Conservation (phyloP, 2,113 vertebrate genomes). For the Catagonus wagneri region DNA sequence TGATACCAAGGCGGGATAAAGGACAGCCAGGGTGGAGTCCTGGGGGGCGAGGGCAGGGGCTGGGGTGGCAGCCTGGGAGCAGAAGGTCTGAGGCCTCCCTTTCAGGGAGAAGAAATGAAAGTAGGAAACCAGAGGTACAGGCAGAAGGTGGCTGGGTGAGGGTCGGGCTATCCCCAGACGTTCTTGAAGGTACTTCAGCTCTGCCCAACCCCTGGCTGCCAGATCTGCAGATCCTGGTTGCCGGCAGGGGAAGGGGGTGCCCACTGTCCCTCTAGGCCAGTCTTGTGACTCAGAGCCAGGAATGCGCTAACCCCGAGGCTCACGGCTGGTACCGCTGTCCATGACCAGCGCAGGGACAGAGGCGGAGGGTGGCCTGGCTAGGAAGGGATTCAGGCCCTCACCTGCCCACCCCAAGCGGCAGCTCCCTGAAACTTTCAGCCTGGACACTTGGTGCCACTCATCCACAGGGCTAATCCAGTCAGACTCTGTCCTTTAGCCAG, state of each 20-base stretch:
- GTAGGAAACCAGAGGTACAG: not conserved
- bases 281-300: not conserved
- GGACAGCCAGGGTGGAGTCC: not conserved
- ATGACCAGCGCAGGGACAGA: not conserved
- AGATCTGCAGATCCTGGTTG: not conserved
- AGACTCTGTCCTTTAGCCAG: not conserved
- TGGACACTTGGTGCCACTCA: not conserved
- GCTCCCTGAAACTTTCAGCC: not conserved
- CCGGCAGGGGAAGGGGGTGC: not conserved
- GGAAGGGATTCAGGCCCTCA: not conserved
- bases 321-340: not conserved
- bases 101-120: not conserved
- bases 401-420: not conserved
- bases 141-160: not conserved
- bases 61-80: not conserved
- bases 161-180: not conserved
- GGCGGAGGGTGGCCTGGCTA: not conserved
- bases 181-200: not conserved
- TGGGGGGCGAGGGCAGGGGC: not conserved
- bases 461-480: not conserved
- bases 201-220: not conserved
- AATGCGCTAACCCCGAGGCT: not conserved
- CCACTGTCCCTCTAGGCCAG: too few relatives aligned
- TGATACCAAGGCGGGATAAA: not conserved
- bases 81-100: not conserved